Conservation (phyloP, 2,797 vertebrate genomes). For the Sebastes minor region DNA sequence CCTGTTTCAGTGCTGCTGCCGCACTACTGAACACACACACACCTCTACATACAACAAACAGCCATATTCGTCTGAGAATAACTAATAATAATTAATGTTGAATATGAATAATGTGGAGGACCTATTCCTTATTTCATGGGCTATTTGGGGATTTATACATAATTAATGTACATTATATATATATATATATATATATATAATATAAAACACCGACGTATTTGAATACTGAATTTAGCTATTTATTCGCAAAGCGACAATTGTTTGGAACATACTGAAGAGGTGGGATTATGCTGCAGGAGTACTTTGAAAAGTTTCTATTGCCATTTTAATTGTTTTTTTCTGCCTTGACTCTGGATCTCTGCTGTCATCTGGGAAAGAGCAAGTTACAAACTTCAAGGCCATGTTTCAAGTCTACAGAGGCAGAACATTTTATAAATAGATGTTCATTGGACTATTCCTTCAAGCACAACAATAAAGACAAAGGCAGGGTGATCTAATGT, state of each 20-base stretch:
- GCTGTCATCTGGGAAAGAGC: background rate
- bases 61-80: too few species aligned
- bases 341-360: background rate
- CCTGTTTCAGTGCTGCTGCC: too few species aligned
- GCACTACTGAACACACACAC: too few species aligned
- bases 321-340: too few species aligned
- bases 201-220: rapidly evolving
- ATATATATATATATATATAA: too few species aligned
- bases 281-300: background rate
- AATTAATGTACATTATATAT: rapidly evolving
- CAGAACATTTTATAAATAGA: background rate
- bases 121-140: too few species aligned
- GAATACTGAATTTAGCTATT: background rate
- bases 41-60: too few species aligned
- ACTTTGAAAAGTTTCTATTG: too few species aligned
- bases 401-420: background rate
- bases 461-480: background rate
- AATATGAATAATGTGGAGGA: too few species aligned
- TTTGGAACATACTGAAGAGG: background rate
- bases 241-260: background rate
- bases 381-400: too few species aligned
- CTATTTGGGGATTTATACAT: too few species aligned
- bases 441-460: background rate
- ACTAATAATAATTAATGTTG: too few species aligned
- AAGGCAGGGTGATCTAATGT: background rate